Percentiles rank a stretch among this genome's conserved stretches.
These are phyloP conservation scores for Benthosema pterotum DNA, from an alignment of 2,797 vertebrate genomes.

Conservation along the genomic window DNA sequence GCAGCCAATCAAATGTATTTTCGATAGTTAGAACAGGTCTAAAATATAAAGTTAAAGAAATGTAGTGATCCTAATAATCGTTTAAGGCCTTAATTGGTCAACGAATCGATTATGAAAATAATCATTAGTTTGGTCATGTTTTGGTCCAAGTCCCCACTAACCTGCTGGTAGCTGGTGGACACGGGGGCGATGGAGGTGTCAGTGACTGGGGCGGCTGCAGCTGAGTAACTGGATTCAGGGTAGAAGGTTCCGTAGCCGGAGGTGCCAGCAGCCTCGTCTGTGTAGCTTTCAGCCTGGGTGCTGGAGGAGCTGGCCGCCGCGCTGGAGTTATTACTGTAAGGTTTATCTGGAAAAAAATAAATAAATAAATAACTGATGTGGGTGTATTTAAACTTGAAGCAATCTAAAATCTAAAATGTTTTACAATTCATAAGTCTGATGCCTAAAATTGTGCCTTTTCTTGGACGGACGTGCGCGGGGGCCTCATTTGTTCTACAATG, in stretches of 20 bases:
- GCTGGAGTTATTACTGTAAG: slow-evolving; percentile 41
- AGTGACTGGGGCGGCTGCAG: slow-evolving; percentile 33
- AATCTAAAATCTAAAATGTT: background rate
- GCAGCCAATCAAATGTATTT: too few species aligned
- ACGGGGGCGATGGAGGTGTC: slow-evolving; percentile 5
- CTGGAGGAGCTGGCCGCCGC: background rate
- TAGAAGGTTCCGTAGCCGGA: slow-evolving; percentile 70
- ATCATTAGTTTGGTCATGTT: too few species aligned
- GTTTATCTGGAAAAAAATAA: slow-evolving; percentile 50
- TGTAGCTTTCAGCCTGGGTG: background rate
- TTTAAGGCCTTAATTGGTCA: too few species aligned
- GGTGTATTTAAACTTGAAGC: background rate
- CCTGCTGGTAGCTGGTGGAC: background rate
- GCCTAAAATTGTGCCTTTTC: too few species aligned
- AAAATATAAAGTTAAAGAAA: too few species aligned
- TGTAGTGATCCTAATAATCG: too few species aligned
- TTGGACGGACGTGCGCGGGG: too few species aligned
- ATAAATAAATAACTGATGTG: background rate
- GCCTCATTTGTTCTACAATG: too few species aligned
- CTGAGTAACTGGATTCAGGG: slow-evolving; percentile 59
- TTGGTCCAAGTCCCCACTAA: background rate
- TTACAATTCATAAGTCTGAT: too few species aligned
- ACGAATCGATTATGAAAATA: too few species aligned
- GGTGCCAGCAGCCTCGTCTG: slow-evolving; percentile 5
- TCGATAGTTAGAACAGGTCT: too few species aligned